phyloP scores from a whole-genome alignment of 1,140 invertebrate species.

The Cyclina sinensis region DNA sequence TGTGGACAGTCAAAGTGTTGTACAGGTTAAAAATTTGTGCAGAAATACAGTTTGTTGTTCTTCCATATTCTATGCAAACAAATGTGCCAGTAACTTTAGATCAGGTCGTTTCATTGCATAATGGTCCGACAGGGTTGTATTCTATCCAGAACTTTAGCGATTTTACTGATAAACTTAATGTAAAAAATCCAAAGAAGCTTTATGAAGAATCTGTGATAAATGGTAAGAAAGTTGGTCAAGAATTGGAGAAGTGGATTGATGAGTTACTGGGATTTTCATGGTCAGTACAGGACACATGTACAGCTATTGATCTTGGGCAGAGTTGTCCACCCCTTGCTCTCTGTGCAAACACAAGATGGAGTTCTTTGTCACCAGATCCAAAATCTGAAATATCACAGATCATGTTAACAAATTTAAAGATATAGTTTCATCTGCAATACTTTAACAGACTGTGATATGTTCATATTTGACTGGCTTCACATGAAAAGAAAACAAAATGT shows the following conservation, averaged over 20 bases:
- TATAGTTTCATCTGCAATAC: background rate
- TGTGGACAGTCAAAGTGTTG: constrained; percentile 94
- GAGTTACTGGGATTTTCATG: constrained; percentile 87
- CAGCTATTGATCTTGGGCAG: constrained; percentile 79
- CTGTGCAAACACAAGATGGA: constrained; percentile 93
- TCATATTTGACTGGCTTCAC: too few relatives aligned
- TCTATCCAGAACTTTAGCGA: constrained; percentile 79
- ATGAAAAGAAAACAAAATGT: too few relatives aligned
- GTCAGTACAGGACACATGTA: constrained; percentile 86
- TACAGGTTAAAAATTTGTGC: constrained; percentile 90
- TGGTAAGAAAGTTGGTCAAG: constrained; percentile 86
- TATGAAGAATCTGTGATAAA: constrained; percentile 74
- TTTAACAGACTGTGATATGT: background rate
- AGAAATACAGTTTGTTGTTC: constrained; percentile 91
- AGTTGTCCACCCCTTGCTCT: constrained; percentile 79
- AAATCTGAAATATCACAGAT: constrained; percentile 90
- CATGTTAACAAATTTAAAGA: constrained; percentile 12
- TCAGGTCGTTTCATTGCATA: constrained; percentile 82
- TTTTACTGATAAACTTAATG: constrained; percentile 74
- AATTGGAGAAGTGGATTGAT: constrained; percentile 93
- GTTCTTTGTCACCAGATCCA: constrained; percentile 95
- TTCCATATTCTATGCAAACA: constrained; percentile 78
- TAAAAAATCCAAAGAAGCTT: constrained; percentile 68
- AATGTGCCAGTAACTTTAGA: constrained; percentile 88
- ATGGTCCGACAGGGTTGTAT: constrained; percentile 79